Evolutionary conservation across 1,140 invertebrate genomes (phyloP), one percentile per base, ranked within the genome.

Genomic region (Thrips palmi): DNA sequence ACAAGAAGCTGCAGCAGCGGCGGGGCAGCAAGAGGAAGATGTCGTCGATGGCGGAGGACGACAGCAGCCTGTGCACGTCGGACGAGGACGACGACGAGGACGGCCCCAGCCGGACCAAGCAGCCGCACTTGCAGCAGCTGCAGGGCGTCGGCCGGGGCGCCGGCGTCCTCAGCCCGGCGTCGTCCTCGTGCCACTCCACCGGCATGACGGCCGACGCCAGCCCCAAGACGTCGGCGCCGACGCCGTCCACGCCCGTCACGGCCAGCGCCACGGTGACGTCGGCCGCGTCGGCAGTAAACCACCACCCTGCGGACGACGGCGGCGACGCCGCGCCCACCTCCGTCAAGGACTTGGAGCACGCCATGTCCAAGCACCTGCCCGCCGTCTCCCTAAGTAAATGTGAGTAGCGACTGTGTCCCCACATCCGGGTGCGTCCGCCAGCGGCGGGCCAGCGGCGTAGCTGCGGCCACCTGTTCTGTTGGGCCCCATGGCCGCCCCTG

Each of bases 361-460:
- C 85, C 10, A 96, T 93, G 88, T 91, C 88, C 15, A 89, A 92
- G 53, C 88, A 94, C 61, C 60, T 93, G 27, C 87, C 88, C n/a
- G n/a, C n/a, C n/a, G n/a, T n/a, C n/a, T n/a, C n/a, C n/a, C n/a
- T n/a, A n/a, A n/a, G n/a, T n/a, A n/a, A n/a, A n/a, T n/a, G n/a
- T n/a, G n/a, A n/a, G n/a, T n/a, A n/a, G n/a, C n/a, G n/a, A n/a
- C n/a, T n/a, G n/a, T n/a, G n/a, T n/a, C n/a, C n/a, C n/a, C n/a
- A n/a, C n/a, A n/a, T n/a, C n/a, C n/a, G n/a, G n/a, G n/a, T n/a
- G n/a, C n/a, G n/a, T n/a, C n/a, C n/a, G n/a, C n/a, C n/a, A n/a
- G n/a, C n/a, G n/a, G n/a, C n/a, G n/a, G n/a, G n/a, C n/a, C n/a
- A n/a, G n/a, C n/a, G n/a, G n/a, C n/a, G n/a, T n/a, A n/a, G n/a